A percentile compares a stretch with the other conserved stretches of the same genome.
Conservation (phyloP, 1,140 invertebrate genomes). For the Orussus abietinus region DNA sequence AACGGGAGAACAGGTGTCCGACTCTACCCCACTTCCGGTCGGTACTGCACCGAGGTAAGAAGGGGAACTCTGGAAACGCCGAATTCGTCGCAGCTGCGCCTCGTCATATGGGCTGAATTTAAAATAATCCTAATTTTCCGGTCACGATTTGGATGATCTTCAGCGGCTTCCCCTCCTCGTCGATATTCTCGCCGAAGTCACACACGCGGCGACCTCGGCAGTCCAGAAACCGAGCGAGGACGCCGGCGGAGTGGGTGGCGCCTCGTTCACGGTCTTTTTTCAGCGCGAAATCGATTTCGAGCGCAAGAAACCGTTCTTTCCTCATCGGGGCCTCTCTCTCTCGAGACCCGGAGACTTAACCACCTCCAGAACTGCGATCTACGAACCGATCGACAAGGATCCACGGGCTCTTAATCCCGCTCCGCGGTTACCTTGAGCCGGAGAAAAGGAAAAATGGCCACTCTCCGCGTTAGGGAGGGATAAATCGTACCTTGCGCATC, state of each 20-base stretch:
- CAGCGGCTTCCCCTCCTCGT: too few species aligned
- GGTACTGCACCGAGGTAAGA: neutral
- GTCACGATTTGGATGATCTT: too few species aligned
- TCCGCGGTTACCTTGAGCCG: conserved; percentile 6
- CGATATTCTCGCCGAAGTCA: too few species aligned
- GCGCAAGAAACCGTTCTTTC: too few species aligned
- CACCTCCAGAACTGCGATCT: too few species aligned
- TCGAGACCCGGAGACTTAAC: too few species aligned
- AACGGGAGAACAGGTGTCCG: conserved; percentile 17
- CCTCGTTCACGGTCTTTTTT: conserved; percentile 18
- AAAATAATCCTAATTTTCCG: too few species aligned
- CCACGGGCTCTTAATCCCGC: conserved; percentile 15
- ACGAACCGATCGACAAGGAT: conserved; percentile 14
- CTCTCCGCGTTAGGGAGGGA: too few species aligned
- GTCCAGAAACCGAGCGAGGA: conserved; percentile 31
- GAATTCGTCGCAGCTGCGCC: too few species aligned
- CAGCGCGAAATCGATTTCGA: conserved; percentile 5
- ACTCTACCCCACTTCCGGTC: conserved; percentile 21
- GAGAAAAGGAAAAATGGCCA: conserved; percentile 2
- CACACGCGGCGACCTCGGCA: conserved; percentile 38
- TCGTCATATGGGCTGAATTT: too few species aligned
- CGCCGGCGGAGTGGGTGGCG: conserved; percentile 28
- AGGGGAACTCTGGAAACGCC: neutral
- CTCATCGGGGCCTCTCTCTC: too few species aligned
- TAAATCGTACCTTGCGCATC: conserved; percentile 38